Evolutionary conservation across 2,888 invertebrate species (phyloP).

Genomic region (Eulithis prunata): DNA sequence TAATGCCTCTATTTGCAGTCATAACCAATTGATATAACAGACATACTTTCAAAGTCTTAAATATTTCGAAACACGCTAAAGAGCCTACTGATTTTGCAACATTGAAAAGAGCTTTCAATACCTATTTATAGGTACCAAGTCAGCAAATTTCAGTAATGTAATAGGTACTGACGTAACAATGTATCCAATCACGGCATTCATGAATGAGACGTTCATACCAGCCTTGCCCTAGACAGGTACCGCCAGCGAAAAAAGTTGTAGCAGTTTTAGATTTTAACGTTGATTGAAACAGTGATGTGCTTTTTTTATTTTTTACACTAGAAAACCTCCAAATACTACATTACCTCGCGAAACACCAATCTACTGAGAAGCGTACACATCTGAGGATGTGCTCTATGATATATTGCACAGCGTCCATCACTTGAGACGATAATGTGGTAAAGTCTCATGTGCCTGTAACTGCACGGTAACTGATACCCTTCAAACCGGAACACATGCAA

Average conservation of each 20-base stretch:
- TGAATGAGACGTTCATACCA: slow-evolving; percentile 28
- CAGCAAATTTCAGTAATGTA: slow-evolving; percentile 27
- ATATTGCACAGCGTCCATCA: too few relatives aligned
- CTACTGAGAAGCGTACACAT: too few relatives aligned
- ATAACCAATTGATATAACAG: slow-evolving; percentile 5
- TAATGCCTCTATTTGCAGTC: slow-evolving; percentile 17
- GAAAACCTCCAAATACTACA: too few relatives aligned
- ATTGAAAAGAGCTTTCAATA: slow-evolving; percentile 21
- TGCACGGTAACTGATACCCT: too few relatives aligned
- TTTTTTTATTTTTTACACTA: too few relatives aligned
- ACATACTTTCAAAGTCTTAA: slow-evolving; percentile 1
- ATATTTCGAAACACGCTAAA: background rate
- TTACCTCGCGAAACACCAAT: too few relatives aligned
- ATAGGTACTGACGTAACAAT: slow-evolving; percentile 33
- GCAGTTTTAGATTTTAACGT: too few relatives aligned
- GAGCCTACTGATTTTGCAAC: slow-evolving; percentile 17
- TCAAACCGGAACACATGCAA: too few relatives aligned
- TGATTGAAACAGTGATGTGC: too few relatives aligned
- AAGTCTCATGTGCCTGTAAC: too few relatives aligned
- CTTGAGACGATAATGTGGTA: too few relatives aligned
- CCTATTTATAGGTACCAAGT: slow-evolving; percentile 9
- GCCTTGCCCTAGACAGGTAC: background rate
- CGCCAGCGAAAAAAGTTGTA: background rate
- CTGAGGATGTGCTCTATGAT: too few relatives aligned
- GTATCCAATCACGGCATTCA: slow-evolving; percentile 37